Percentiles rank a stretch among this genome's conserved stretches.
Conservation (phyloP, 23 tunicate species). For the Oikopleura vanhoeffeni region DNA sequence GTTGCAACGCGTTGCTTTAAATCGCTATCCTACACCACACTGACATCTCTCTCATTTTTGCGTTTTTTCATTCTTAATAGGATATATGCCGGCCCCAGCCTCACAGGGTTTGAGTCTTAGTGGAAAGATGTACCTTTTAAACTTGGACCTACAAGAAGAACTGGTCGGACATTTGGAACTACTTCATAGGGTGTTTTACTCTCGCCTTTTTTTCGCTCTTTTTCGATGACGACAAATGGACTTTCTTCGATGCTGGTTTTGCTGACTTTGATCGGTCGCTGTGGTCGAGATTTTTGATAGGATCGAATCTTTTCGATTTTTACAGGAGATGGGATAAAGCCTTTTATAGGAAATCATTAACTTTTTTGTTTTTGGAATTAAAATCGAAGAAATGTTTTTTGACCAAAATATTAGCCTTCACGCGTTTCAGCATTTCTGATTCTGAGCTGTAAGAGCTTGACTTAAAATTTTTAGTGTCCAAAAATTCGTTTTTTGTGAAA, state of each 20-base stretch:
- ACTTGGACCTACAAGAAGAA: slow-evolving; percentile 70
- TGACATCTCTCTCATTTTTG: too few relatives aligned
- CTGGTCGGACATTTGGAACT: slow-evolving; percentile 85
- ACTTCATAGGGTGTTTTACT: slow-evolving; percentile 71
- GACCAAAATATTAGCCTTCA: too few relatives aligned
- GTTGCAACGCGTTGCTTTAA: too few relatives aligned
- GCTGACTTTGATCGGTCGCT: neutral
- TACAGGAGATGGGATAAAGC: slow-evolving; percentile 79
- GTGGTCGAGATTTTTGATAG: neutral
- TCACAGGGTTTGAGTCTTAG: too few relatives aligned
- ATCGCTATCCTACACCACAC: too few relatives aligned
- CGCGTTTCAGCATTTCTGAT: neutral
- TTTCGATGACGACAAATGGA: slow-evolving; percentile 24
- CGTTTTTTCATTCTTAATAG: too few relatives aligned
- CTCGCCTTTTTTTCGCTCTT: slow-evolving; percentile 48
- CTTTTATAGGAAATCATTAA: slow-evolving; percentile 6
- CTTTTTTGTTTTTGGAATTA: too few relatives aligned
- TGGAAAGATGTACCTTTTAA: slow-evolving; percentile 83
- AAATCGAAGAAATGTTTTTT: too few relatives aligned
- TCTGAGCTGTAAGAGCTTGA: neutral
- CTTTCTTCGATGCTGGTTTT: neutral
- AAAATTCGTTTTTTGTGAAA: too few relatives aligned
- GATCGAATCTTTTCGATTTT: slow-evolving; percentile 63
- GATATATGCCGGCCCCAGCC: too few relatives aligned
- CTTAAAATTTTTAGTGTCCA: too few relatives aligned